Evolutionary conservation across 2,113 vertebrate genomes (phyloP), one percentile per base, ranked within the genome.

Genomic region (Oryzias melastigma): DNA sequence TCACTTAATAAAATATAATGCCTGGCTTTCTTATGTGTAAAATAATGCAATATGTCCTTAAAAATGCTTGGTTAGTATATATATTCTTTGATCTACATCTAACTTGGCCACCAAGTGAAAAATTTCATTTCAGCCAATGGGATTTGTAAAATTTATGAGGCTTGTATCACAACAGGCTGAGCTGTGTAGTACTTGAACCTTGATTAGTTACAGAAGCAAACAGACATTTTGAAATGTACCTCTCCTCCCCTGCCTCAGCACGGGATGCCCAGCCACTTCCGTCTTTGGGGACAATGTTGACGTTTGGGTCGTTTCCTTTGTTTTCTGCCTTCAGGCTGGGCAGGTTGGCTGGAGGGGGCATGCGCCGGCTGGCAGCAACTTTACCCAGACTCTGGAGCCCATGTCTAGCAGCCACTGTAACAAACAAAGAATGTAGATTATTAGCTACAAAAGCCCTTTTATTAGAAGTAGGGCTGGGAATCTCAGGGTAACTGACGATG

Each of bases 301-400:
- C 96, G 81, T 99, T 99, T 65, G 97, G 97, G 88, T 99, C 97
- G 71, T 99, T 98, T 92, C 97, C 97, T 92, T 99, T 99, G 91
- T 99, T 99, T 85, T 98, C 97, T 54, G 97, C 97, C 87, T 99
- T 99, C 67, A 98, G 87, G 87, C 97, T 99, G 72, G 97, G 97
- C 73, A 99, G 91, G 84, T 95, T 99, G 64, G 97, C 97, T 58
- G 97, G 97, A 63, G 97, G 97, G 81, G 97, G 97, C 96, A 99
- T 99, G 68, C 97, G 97, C 80, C 97, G 91, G 44, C 96, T 98
- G 84, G 88, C 91, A 63, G 97, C 97, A 90, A 99, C 97, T 93
- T 99, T 99, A 62, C 97, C 97, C 92, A 99, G 92, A 92, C 97
- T 99, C 83, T 99, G 97, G 85, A 99, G 94, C 82, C 97, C 97